These are phyloP conservation scores for Elymnias hypermnestra DNA, from an alignment of 1,140 invertebrate genomes.

Conservation along the genomic window DNA sequence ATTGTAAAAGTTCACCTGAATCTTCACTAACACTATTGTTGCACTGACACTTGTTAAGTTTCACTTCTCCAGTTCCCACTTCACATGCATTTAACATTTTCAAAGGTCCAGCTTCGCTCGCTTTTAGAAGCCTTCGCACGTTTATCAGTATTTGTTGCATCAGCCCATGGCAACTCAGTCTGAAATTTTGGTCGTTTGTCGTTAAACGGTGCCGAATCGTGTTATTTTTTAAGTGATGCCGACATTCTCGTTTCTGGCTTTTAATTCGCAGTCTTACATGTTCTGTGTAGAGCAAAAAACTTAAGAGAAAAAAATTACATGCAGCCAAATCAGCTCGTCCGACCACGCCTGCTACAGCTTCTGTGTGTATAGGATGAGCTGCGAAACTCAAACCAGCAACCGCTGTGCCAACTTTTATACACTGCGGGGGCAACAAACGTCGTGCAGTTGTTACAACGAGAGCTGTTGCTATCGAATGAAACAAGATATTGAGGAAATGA, in stretches of 20 bases:
- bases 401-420: conserved; percentile 80
- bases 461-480: conserved; percentile 88
- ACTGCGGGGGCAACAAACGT: conserved; percentile 78
- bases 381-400: conserved; percentile 93
- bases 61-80: conserved; percentile 41
- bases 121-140: conserved; percentile 54
- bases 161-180: conserved; percentile 58
- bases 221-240: conserved; percentile 44
- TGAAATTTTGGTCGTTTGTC: conserved; percentile 44
- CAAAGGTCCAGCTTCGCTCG: conserved; percentile 52
- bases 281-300: conserved; percentile 88
- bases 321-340: conserved; percentile 95
- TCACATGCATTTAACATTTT: conserved; percentile 57
- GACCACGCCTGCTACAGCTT: conserved; percentile 97
- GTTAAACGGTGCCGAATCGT: conserved; percentile 35
- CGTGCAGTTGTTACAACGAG: conserved; percentile 86
- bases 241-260: conserved; percentile 41
- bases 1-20: conserved; percentile 66
- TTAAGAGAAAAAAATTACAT: conserved; percentile 92
- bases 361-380: conserved; percentile 96
- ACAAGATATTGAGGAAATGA: conserved; percentile 92
- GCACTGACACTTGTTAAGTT: conserved; percentile 60
- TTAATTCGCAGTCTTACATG: conserved; percentile 78
- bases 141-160: conserved; percentile 62
- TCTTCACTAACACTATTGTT: conserved; percentile 63